Percentiles rank a stretch among this genome's conserved stretches.
phyloP scores from a whole-genome alignment of 2,888 invertebrate species.

The Drosophila anomalata region DNA sequence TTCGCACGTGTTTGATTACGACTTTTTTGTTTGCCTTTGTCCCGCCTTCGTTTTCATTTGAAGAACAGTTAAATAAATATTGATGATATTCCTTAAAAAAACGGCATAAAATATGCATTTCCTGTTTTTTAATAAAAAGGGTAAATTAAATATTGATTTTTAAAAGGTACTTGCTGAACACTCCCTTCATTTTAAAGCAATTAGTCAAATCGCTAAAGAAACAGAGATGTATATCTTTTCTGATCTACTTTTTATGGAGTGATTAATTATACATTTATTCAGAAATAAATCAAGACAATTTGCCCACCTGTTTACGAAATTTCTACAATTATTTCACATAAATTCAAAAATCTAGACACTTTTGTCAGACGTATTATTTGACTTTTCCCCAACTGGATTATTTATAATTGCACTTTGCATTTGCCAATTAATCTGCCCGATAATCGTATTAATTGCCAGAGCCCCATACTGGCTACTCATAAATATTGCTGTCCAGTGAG shows the following conservation, averaged over 20 bases:
- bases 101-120: slow-evolving; percentile 5
- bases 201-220: no score
- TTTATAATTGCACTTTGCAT: slow-evolving; percentile 59
- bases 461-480: slow-evolving; percentile 26
- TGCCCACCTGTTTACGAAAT: neutral
- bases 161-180: neutral
- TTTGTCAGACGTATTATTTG: neutral
- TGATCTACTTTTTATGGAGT: neutral
- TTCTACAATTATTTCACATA: neutral
- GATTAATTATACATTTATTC: neutral
- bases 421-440: slow-evolving; percentile 69
- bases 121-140: neutral
- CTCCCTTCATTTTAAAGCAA: neutral
- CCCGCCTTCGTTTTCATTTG: slow-evolving; percentile 43
- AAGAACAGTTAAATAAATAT: slow-evolving; percentile 42
- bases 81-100: neutral
- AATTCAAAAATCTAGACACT: neutral
- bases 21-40: slow-evolving; percentile 2
- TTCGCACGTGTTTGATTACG: slow-evolving; percentile 1
- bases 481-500: slow-evolving; percentile 30
- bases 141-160: neutral
- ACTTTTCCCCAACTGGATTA: slow-evolving; percentile 37
- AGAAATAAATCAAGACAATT: neutral
- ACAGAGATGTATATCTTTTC: neutral
- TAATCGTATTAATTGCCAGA: slow-evolving; percentile 64